Evolutionary conservation across 2,888 invertebrate genomes (phyloP).

Genomic region (Oscheius sp.): DNA sequence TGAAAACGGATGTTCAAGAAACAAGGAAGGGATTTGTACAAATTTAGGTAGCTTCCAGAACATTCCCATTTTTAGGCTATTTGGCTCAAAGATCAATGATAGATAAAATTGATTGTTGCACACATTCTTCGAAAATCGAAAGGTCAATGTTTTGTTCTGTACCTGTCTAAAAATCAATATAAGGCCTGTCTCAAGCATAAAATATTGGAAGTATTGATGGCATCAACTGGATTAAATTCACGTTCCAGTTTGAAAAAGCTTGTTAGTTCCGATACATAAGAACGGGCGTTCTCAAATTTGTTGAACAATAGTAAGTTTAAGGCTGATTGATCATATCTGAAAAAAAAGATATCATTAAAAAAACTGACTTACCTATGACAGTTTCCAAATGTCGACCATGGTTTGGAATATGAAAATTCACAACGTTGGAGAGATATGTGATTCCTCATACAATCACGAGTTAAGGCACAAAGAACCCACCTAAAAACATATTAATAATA

Average conservation of each 20-base stretch:
- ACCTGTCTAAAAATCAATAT: too few relatives aligned
- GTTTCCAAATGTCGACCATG: slow-evolving; percentile 11
- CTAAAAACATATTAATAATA: slow-evolving; percentile 9
- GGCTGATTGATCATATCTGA: slow-evolving; percentile 62
- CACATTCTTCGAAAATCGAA: too few relatives aligned
- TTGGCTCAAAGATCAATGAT: too few relatives aligned
- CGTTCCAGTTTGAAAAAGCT: slow-evolving; percentile 47
- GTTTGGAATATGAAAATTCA: background rate
- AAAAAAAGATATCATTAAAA: background rate
- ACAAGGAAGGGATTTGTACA: too few relatives aligned
- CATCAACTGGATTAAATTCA: background rate
- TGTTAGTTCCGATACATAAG: slow-evolving; percentile 52
- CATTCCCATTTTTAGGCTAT: too few relatives aligned
- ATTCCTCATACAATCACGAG: slow-evolving; percentile 21
- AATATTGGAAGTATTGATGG: background rate
- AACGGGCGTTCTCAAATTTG: slow-evolving; percentile 65
- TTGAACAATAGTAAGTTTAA: slow-evolving; percentile 71
- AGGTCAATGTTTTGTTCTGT: too few relatives aligned
- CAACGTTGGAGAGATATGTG: slow-evolving; percentile 6
- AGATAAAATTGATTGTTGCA: too few relatives aligned
- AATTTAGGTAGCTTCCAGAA: too few relatives aligned
- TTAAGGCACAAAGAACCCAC: slow-evolving; percentile 29
- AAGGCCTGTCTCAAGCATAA: too few relatives aligned
- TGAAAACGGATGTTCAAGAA: too few relatives aligned
- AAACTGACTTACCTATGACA: slow-evolving; percentile 33